A percentile compares a stretch with the other conserved stretches of the same genome.
Evolutionary conservation across 2,113 vertebrate species (phyloP).

Genomic region (Ranitomeya imitator): DNA sequence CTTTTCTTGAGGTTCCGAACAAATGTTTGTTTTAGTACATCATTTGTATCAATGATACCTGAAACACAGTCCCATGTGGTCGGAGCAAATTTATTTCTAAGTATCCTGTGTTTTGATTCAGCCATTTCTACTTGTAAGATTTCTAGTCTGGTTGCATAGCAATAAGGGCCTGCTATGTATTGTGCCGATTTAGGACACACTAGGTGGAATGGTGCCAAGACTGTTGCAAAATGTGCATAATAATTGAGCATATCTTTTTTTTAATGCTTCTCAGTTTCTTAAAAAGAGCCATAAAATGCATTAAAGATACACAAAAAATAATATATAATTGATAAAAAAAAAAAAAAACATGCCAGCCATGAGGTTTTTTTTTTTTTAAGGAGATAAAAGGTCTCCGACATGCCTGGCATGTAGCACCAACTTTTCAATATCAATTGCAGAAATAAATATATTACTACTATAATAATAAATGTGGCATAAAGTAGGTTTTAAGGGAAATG

Average conservation of each 20-base stretch:
- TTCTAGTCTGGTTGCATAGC: not conserved
- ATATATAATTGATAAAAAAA: too few species aligned
- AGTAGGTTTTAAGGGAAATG: not conserved
- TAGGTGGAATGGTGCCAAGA: not conserved
- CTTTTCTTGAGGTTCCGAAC: not conserved
- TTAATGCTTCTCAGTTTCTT: not conserved
- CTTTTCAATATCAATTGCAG: too few species aligned
- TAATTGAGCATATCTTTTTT: not conserved
- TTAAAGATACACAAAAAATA: not conserved
- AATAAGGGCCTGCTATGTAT: not conserved
- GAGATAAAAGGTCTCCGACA: too few species aligned
- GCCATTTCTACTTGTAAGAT: not conserved
- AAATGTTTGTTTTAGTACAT: not conserved
- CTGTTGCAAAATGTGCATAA: not conserved
- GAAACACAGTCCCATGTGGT: not conserved
- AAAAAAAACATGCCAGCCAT: not conserved
- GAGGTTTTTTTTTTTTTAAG: too few species aligned
- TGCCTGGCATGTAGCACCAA: too few species aligned
- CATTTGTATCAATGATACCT: not conserved
- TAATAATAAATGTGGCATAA: not conserved
- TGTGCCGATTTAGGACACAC: not conserved
- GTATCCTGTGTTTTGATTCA: not conserved
- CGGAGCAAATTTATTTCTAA: not conserved
- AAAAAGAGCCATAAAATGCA: not conserved
- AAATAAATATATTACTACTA: too few species aligned